A percentile compares a stretch with the other conserved stretches of the same genome.
These are phyloP conservation scores for Phoenicopterus ruber DNA, from an alignment of 2,113 vertebrate genomes.

Conservation along the genomic window DNA sequence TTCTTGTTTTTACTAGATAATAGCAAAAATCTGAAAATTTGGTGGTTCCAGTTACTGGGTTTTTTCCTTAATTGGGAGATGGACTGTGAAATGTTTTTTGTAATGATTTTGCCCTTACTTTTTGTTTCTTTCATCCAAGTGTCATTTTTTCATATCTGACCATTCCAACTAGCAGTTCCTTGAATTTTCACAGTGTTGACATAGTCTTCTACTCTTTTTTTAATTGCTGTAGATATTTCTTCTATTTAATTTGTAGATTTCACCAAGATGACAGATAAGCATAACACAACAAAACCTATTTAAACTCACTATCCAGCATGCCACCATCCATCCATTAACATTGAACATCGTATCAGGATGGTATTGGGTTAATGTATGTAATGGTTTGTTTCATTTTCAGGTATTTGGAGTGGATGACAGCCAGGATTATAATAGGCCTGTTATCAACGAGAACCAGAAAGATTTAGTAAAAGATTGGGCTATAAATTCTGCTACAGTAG, in stretches of 20 bases:
- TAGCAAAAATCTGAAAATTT: neutral
- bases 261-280: neutral
- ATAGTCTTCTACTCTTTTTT: neutral
- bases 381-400: conserved; percentile 79
- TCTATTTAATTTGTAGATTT: neutral
- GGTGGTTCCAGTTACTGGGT: neutral
- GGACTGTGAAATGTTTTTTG: neutral
- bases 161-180: conserved; percentile 13
- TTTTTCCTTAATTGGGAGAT: neutral
- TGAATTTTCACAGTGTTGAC: neutral
- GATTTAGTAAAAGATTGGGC: conserved; percentile 80
- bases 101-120: neutral
- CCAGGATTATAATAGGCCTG: conserved; percentile 84
- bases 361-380: conserved; percentile 67
- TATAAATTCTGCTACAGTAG: conserved; percentile 76
- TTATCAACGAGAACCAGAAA: conserved; percentile 79
- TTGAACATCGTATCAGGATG: conserved; percentile 28
- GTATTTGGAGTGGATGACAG: conserved; percentile 93
- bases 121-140: neutral
- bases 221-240: neutral
- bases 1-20: neutral
- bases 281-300: neutral
- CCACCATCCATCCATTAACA: conserved; percentile 57
- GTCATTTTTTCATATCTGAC: conserved; percentile 35
- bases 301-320: conserved; percentile 41